A percentile compares a stretch with the other conserved stretches of the same genome.
Evolutionary conservation across 2,797 vertebrate species (phyloP).

Genomic region (Salmo trutta): DNA sequence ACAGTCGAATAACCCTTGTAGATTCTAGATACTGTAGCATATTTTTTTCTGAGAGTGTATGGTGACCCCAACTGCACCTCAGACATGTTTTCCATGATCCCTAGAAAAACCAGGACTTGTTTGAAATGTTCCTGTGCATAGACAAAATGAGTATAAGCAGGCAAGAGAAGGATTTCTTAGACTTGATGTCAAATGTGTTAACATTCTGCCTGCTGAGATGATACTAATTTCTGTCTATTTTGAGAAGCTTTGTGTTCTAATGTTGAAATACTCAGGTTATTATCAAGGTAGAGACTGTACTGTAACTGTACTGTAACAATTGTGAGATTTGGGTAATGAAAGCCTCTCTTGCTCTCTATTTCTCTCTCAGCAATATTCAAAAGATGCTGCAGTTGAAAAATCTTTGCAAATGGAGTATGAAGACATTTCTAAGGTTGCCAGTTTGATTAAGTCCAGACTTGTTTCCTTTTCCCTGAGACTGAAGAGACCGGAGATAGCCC

Average conservation of each 20-base stretch:
- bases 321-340: background rate
- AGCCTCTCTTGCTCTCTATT: slow-evolving; percentile 14
- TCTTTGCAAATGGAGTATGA: slow-evolving; percentile 59
- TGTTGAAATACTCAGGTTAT: background rate
- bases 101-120: background rate
- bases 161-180: background rate
- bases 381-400: slow-evolving; percentile 62
- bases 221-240: background rate
- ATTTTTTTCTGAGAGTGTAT: too few relatives aligned
- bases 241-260: background rate
- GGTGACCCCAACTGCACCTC: background rate
- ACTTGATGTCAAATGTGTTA: background rate
- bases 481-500: slow-evolving; percentile 67
- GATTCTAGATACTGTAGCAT: too few relatives aligned
- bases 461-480: slow-evolving; percentile 70
- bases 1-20: too few relatives aligned
- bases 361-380: slow-evolving; percentile 65
- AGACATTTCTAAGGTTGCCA: slow-evolving; percentile 67
- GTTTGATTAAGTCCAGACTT: slow-evolving; percentile 75
- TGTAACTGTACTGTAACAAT: background rate
- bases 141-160: background rate
- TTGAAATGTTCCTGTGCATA: background rate
- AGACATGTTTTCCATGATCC: background rate
- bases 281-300: background rate
- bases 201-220: background rate